Evolutionary conservation across 1,140 invertebrate genomes (phyloP), one percentile per base, ranked within the genome.

Genomic region (Papilio aristodemus): DNA sequence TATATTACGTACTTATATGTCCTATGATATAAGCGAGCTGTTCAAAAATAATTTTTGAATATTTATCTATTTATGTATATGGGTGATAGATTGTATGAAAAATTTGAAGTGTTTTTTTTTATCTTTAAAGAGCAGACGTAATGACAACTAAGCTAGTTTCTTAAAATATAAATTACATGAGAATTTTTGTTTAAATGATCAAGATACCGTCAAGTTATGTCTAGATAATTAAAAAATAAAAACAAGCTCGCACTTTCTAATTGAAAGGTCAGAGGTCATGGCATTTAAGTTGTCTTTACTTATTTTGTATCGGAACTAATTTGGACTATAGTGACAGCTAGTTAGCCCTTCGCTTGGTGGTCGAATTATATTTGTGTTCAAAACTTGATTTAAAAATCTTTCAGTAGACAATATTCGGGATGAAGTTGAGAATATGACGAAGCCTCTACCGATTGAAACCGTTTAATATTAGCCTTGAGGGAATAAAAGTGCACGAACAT

Each of bases 201-300:
- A 4, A 4, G 5, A 25, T 19, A 46, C 8, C 4, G 4, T 11
- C 19, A 22, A 10, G 8, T 10, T 9, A 54, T 10, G 17, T 25
- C 22, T 54, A 19, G 5, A 25, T 54, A 54, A 54, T 54, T 54
- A 54, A 22, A 54, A 54, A 54, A 54, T 25, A 25, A 54, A 54
- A 54, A 54, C 19, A 54, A 54, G 19, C 19, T 54, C 10, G 5
- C 11, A 54, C 46, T 54, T 54, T 54, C 46, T 54, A 54, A 25
- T 54, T 54, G 19, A 22, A 54, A 54, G 46, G 19, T 54, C 19
- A 54, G 9, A 10, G 46, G 46, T 54, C 46, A 25, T 22, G 46
- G 2, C 19, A 54, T 54, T 54, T 54, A 54, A 54, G 46, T 13
- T 54, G 46, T 54, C 46, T 54, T 54, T 22, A 50, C 46, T 54